Percentiles rank a stretch among this genome's conserved stretches.
Evolutionary conservation across 2,888 invertebrate genomes (phyloP).

Genomic region (Rotaria macrura): DNA sequence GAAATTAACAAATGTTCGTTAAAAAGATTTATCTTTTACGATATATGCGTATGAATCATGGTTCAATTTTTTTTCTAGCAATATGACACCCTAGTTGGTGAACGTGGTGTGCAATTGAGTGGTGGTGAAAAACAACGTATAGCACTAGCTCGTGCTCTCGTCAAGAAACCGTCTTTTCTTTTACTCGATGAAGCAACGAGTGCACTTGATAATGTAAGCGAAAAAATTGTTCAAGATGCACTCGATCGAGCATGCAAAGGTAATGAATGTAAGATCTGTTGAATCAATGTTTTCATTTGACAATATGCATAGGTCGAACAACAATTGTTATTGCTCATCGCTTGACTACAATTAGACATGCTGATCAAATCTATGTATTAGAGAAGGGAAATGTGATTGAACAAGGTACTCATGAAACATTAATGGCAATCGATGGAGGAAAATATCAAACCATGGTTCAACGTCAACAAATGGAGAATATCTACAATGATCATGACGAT

Average conservation of each 20-base stretch:
- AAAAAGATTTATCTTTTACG: not conserved
- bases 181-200: conserved; percentile 51
- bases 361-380: not conserved
- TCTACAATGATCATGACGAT: too few relatives aligned
- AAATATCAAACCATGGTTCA: not conserved
- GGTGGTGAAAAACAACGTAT: too few relatives aligned
- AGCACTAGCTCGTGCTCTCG: too few relatives aligned
- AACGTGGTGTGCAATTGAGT: too few relatives aligned
- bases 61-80: conserved; percentile 38
- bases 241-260: not conserved
- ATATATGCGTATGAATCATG: not conserved
- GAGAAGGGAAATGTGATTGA: conserved; percentile 21
- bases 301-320: conserved; percentile 18
- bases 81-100: conserved; percentile 38
- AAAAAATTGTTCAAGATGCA: conserved; percentile 54
- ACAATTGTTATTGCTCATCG: conserved; percentile 30
- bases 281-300: not conserved
- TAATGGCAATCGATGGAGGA: conserved; percentile 15
- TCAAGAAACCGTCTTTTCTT: not conserved
- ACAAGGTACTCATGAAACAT: conserved; percentile 23
- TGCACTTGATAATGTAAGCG: conserved; percentile 87
- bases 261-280: too few relatives aligned
- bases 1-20: conserved; percentile 57
- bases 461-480: not conserved
- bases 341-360: conserved; percentile 22